Base-by-base conservation (phyloP, 53 echinoderm and acorn worm species). In the Mesocentrotus franciscanus region DNA sequence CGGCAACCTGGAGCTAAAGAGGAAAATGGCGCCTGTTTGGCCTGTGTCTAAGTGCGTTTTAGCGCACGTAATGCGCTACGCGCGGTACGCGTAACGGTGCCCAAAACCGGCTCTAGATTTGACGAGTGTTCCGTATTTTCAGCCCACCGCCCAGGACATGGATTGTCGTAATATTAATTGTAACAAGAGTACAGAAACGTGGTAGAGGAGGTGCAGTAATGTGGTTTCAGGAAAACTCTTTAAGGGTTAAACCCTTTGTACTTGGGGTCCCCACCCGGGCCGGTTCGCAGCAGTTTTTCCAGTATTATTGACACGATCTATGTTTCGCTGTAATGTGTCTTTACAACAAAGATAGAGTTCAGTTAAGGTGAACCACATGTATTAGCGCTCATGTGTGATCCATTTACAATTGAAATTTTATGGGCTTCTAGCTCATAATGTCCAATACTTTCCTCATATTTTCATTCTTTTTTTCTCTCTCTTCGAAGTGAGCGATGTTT, bases 61-160 rank as follows among this genome's bases (percentile, higher is more conserved):
- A 64, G 95, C 85, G 87, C 70, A 85, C 95, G 87, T 85, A 94
- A 94, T 94, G n/a, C 20, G 62, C 42, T 64, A 85, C 95, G 87
- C 95, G 85, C 85, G 85, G 87, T 18, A 1, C 66, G 87, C 87
- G 95, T 64, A 94, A 94, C 70, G 33, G 95, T 62, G 57, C 56
- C 24, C 58, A 10, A 49, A n/a, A 15, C 58, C 58, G 29, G 57
- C 33, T 81, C 81, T 16, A 81, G 6, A 35, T 42, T 79, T 10
- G 18, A 64, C 64, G 81, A 7, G 39, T 20, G 9, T 81, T 81
- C 32, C 74, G 74, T 30, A 81, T 81, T 36, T 16, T 39, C 36
- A 32, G 22, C 83, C 94, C 59, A 56, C 76, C n/a, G 70, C 70
- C 10, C 27, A 32, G 56, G 76, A 93, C 27, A 74, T 56, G 93